Evolutionary conservation across 2,797 vertebrate species (phyloP).

Genomic region (Peromyscus nudipes): DNA sequence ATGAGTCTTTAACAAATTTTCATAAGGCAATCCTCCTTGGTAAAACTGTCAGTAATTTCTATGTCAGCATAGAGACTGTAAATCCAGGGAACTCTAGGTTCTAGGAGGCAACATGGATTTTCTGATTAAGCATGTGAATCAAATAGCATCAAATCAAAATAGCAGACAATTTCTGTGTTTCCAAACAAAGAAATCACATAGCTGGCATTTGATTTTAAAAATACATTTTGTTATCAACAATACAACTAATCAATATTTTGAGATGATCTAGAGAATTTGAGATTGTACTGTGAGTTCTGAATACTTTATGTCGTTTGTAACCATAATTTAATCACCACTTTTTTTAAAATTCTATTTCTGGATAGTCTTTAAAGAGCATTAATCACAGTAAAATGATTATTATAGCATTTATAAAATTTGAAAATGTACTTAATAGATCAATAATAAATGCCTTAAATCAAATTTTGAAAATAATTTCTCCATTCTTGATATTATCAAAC

Average conservation of each 20-base stretch:
- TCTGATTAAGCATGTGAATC: constrained; percentile 68
- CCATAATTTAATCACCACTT: not conserved
- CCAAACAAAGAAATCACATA: constrained; percentile 71
- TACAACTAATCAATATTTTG: constrained; percentile 65
- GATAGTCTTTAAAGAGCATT: not conserved
- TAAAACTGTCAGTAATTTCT: constrained; percentile 69
- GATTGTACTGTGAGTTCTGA: not conserved
- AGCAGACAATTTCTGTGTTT: constrained; percentile 22
- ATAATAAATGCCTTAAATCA: not conserved
- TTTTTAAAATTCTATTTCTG: not conserved
- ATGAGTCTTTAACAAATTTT: constrained; percentile 80
- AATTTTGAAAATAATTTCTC: not conserved
- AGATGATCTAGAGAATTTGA: constrained; percentile 34
- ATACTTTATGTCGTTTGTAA: constrained; percentile 18
- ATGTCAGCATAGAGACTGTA: constrained; percentile 58
- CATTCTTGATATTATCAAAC: not conserved
- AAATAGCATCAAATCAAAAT: constrained; percentile 63
- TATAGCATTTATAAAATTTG: constrained; percentile 25
- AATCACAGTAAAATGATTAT: constrained; percentile 39
- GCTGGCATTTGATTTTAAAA: constrained; percentile 50
- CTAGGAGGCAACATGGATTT: constrained; percentile 52
- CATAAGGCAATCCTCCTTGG: constrained; percentile 54
- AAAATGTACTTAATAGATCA: constrained; percentile 22
- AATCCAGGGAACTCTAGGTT: constrained; percentile 39
- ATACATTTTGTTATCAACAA: constrained; percentile 50